phyloP scores from a whole-genome alignment of 2,797 vertebrate genomes.

The Chiloscyllium punctatum region DNA sequence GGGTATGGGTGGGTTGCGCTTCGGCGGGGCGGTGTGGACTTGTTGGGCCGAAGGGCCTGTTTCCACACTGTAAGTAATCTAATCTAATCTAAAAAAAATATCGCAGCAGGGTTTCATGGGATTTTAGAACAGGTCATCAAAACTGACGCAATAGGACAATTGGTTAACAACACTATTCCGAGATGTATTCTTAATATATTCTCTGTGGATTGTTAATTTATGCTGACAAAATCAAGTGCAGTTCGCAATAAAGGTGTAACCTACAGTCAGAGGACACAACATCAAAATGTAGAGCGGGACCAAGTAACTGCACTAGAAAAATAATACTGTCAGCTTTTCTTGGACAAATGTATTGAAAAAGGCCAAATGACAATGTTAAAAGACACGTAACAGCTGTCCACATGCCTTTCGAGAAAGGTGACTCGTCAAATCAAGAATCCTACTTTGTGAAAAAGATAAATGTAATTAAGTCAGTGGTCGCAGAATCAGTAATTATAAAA shows the following conservation, averaged over 20 bases:
- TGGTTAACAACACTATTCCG: background rate
- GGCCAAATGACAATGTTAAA: background rate
- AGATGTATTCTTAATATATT: background rate
- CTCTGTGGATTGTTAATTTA: background rate
- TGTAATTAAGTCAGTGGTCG: background rate
- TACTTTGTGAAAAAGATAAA: background rate
- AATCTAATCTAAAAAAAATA: too few relatives aligned
- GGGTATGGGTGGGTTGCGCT: too few relatives aligned
- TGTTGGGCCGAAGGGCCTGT: too few relatives aligned
- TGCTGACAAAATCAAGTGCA: background rate
- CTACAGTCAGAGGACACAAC: background rate
- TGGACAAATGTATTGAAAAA: background rate
- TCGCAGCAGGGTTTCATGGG: background rate
- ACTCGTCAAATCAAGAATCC: background rate
- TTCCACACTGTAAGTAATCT: too few relatives aligned
- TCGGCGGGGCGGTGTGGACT: too few relatives aligned
- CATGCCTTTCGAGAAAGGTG: background rate
- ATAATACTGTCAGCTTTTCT: too few relatives aligned
- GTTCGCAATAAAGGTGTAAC: background rate
- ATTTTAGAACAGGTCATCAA: constrained; percentile 1
- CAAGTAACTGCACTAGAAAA: background rate
- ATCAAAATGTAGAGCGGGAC: background rate
- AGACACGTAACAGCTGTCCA: background rate
- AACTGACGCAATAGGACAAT: background rate
- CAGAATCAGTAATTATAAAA: background rate